Base-by-base conservation (phyloP, 1,140 invertebrate species). In the Cherax destructor region DNA sequence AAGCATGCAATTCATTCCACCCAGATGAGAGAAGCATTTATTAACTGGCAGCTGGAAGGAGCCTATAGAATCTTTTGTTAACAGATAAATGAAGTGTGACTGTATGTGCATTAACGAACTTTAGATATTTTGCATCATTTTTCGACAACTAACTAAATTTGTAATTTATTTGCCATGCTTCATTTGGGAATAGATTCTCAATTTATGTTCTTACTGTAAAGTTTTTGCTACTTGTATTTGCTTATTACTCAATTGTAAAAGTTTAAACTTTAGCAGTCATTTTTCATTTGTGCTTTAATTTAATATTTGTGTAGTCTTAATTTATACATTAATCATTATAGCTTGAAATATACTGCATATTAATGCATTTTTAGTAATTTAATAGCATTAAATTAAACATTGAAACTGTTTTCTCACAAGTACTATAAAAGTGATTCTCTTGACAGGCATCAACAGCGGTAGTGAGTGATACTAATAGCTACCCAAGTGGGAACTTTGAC, bases 371-470 rank as follows among this genome's bases (percentile, higher is more conserved):
- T 6, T 21, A 65, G 13, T 65, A 18, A 65, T 65, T 18, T 18
- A 65, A 65, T 65, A 21, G 61, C 18, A 65, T 0, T 65, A 65
- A 65, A n/a, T n/a, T 65, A 21, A 16, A 65, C 61, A 65, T 11
- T 65, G 21, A 10, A 10, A 56, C 52, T 10, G 9, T 56, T 56
- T 56, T 9, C 52, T 65, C 13, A 18, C 18, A 18, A 3, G 18
- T 65, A 65, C 5, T 65, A 21, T 65, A 65, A 18, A 65, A 18
- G 21, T 65, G 61, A 21, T 7, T 76, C 24, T 30, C 16, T 56
- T n/a, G 59, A 74, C 83, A 86, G 83, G 69, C 83, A 86, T 86
- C 83, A 86, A 86, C 83, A 77, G 83, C 83, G 83, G 69, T 86
- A 86, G 52, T 72, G 65, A 86, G 69, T 52, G 83, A 86, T 65